Conservation (phyloP, 2,113 vertebrate genomes). For the Rhinichthys klamathensis region DNA sequence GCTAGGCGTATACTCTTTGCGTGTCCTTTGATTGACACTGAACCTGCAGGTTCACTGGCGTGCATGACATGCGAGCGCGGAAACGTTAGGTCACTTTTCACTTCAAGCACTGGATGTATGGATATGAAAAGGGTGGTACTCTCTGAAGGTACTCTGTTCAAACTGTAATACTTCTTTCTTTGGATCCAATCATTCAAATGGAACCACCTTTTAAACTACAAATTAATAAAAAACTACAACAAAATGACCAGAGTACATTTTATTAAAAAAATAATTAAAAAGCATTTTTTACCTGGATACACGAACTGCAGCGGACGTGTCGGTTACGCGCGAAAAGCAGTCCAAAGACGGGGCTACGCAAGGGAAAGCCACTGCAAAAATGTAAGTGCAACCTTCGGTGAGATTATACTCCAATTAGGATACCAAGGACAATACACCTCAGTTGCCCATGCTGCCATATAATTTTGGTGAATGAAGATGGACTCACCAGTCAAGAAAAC, state of each 20-base stretch:
- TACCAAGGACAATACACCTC: too few relatives aligned
- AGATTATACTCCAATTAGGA: too few relatives aligned
- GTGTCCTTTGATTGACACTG: neutral
- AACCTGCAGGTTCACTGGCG: neutral
- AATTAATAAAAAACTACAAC: slow-evolving; percentile 6
- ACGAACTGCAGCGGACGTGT: neutral
- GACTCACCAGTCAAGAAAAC: neutral
- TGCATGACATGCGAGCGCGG: neutral
- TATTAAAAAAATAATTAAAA: neutral
- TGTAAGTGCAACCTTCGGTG: neutral
- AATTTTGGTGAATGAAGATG: neutral
- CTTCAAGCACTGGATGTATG: neutral
- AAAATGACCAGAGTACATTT: neutral
- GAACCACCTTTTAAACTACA: slow-evolving; percentile 12
- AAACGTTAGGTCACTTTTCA: neutral
- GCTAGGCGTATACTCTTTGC: neutral
- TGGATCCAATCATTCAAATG: neutral
- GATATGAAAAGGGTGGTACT: neutral
- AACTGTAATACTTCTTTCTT: neutral
- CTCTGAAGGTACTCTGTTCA: neutral
- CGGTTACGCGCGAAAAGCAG: neutral
- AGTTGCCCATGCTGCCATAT: neutral
- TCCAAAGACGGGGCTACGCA: neutral
- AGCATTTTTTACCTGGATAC: neutral
- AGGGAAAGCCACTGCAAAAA: neutral